Conservation (phyloP, 2,113 vertebrate species). For the Melanerpes formicivorus region DNA sequence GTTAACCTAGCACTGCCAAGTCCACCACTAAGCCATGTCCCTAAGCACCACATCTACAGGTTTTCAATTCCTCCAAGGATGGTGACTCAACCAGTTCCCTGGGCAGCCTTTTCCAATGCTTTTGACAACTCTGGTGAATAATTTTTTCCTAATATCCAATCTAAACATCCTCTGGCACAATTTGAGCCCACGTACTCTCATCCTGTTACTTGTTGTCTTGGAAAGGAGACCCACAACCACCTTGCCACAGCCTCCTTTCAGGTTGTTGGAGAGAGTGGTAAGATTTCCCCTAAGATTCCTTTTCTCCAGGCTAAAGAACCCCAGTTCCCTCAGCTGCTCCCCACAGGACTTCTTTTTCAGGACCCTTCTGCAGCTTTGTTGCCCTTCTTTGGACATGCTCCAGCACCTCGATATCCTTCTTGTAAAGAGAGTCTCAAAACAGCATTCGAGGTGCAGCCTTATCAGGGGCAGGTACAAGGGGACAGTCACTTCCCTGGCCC, state of each 20-base stretch:
- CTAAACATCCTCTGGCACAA: neutral
- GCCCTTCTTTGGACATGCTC: neutral
- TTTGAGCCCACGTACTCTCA: neutral
- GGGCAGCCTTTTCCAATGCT: neutral
- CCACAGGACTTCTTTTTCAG: fast-evolving
- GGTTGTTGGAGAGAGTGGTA: neutral
- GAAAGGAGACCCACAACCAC: neutral
- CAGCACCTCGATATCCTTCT: neutral
- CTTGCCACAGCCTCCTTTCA: neutral
- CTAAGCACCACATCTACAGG: neutral
- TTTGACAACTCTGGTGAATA: neutral
- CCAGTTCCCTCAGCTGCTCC: neutral
- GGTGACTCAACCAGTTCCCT: neutral
- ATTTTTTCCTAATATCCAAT: neutral
- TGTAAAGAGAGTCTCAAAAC: neutral
- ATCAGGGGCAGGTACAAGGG: neutral
- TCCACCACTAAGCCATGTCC: neutral
- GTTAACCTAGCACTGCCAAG: neutral
- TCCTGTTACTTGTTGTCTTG: neutral
- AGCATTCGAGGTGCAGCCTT: fast-evolving
- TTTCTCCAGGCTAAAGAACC: neutral
- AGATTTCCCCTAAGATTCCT: neutral
- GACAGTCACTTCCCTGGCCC: neutral
- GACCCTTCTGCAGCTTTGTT: neutral
- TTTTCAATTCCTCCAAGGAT: neutral